Evolutionary conservation across 1,140 invertebrate species (phyloP).

Genomic region (Bilobella aurantiaca): DNA sequence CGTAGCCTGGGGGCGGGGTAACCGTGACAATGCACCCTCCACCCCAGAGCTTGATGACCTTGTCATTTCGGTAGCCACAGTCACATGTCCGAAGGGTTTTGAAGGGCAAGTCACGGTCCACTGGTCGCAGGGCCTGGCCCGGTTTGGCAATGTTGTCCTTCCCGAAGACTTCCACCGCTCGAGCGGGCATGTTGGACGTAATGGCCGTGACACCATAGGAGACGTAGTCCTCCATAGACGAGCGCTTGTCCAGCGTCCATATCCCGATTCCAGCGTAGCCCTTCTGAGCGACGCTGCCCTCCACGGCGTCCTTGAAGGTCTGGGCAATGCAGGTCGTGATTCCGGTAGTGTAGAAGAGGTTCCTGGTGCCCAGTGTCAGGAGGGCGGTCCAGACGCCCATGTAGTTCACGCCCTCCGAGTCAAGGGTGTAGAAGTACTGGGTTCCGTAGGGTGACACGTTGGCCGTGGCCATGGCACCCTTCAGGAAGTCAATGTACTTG

Average conservation of each 20-base stretch:
- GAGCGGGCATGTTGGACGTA: neutral
- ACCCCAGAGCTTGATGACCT: neutral
- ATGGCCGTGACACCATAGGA: neutral
- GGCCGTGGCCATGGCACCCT: neutral
- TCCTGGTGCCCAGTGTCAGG: neutral
- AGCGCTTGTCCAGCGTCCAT: neutral
- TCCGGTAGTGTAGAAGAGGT: neutral
- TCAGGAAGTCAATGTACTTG: neutral
- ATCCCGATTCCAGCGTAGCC: constrained; percentile 1
- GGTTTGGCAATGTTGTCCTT: neutral
- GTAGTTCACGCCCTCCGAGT: neutral
- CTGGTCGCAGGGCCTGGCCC: neutral
- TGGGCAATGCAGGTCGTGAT: neutral
- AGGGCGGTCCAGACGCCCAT: neutral
- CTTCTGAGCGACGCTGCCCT: neutral
- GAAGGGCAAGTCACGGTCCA: neutral
- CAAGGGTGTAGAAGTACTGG: neutral
- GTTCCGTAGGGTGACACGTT: neutral
- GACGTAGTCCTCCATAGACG: neutral
- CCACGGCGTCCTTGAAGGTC: neutral
- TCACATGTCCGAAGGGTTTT: neutral
- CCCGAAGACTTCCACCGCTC: neutral
- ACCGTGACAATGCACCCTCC: neutral
- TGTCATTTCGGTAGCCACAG: neutral
- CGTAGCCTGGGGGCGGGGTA: neutral